Percentiles rank a stretch among this genome's conserved stretches.
phyloP scores from a whole-genome alignment of 2,113 vertebrate species.

The Piprites chloris region DNA sequence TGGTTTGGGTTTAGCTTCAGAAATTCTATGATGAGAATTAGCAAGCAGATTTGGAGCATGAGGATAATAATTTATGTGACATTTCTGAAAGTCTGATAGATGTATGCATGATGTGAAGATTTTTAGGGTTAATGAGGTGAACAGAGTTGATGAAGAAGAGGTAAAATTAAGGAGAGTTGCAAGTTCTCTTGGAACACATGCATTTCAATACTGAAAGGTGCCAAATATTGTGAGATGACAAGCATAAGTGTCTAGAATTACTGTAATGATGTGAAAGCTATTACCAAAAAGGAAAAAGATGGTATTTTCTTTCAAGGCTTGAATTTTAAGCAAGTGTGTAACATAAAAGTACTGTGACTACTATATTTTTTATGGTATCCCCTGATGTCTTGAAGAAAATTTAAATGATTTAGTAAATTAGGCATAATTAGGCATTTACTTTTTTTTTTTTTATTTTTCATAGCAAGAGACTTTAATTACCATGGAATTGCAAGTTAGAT shows the following conservation, averaged over 20 bases:
- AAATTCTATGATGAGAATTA: background rate
- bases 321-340: background rate
- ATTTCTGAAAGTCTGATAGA: background rate
- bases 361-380: background rate
- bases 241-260: background rate
- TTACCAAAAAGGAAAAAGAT: background rate
- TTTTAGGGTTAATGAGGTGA: background rate
- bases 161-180: background rate
- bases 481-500: background rate
- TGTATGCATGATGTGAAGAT: background rate
- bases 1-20: background rate
- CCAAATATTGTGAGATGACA: background rate
- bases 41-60: background rate
- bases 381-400: background rate
- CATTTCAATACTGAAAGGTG: background rate
- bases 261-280: background rate
- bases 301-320: background rate
- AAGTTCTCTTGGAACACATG: background rate
- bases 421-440: rapidly evolving
- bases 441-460: background rate
- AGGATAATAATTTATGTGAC: background rate
- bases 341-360: background rate
- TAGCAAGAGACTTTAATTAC: background rate
- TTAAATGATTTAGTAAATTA: background rate
- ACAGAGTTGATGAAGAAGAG: background rate